These are phyloP conservation scores for Channallabes apus DNA, from an alignment of 2,797 vertebrate species.

Conservation along the genomic window DNA sequence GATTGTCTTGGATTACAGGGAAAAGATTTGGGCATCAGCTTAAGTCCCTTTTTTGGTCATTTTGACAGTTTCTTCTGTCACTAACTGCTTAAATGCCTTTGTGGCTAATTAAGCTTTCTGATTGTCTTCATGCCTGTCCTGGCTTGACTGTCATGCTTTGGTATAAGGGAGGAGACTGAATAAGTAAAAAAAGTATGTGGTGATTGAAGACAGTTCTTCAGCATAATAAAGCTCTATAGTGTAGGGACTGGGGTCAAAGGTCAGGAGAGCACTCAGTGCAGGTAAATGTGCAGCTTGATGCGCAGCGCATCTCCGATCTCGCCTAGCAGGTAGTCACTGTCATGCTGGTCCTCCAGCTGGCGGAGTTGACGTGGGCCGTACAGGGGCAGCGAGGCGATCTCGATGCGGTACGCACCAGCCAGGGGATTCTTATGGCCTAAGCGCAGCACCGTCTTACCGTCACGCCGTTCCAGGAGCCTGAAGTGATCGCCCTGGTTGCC, in stretches of 20 bases:
- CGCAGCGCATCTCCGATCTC: slow-evolving; percentile 83
- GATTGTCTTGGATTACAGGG: slow-evolving; percentile 16
- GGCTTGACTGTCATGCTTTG: slow-evolving; percentile 67
- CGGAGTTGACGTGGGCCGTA: slow-evolving; percentile 78
- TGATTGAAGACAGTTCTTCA: slow-evolving; percentile 71
- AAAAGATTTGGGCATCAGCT: neutral
- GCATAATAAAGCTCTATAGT: slow-evolving; percentile 50
- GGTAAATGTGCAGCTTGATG: slow-evolving; percentile 87
- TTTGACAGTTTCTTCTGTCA: slow-evolving; percentile 26
- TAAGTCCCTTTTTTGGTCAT: slow-evolving; percentile 20
- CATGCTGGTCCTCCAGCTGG: slow-evolving; percentile 80
- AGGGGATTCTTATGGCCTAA: slow-evolving; percentile 75
- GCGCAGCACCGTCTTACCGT: slow-evolving; percentile 82
- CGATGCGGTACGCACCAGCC: slow-evolving; percentile 82
- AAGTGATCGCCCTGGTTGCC: slow-evolving; percentile 84
- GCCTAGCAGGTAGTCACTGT: slow-evolving; percentile 83
- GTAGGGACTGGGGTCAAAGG: slow-evolving; percentile 42
- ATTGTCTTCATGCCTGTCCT: slow-evolving; percentile 36
- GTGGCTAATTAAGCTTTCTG: slow-evolving; percentile 30
- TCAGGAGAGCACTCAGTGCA: slow-evolving; percentile 75
- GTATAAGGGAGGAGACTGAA: slow-evolving; percentile 52
- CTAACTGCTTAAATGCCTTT: slow-evolving; percentile 17
- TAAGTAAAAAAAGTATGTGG: slow-evolving; percentile 53
- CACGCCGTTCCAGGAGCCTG: slow-evolving; percentile 80
- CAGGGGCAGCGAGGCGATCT: slow-evolving; percentile 83